These are phyloP conservation scores for Thaumatotibia leucotreta DNA, from an alignment of 1,140 invertebrate species.

Conservation along the genomic window DNA sequence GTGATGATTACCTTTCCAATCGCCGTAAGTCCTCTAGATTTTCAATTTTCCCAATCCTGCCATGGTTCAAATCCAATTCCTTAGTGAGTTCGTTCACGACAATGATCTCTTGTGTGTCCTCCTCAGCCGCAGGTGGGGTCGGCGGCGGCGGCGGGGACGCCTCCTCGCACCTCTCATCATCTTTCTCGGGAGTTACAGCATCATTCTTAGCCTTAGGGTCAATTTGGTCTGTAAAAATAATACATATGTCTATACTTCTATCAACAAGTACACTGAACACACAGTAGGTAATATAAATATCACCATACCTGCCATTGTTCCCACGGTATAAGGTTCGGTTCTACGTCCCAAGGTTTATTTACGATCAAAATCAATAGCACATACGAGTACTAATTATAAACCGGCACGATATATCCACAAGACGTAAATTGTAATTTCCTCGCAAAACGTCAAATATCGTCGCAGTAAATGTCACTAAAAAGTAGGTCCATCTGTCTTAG, in stretches of 20 bases:
- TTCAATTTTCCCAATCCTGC: slow-evolving; percentile 87
- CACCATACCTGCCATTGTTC: neutral
- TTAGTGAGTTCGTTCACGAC: slow-evolving; percentile 64
- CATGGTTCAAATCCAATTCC: slow-evolving; percentile 91
- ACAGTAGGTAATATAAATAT: neutral
- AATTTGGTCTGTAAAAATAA: slow-evolving; percentile 36
- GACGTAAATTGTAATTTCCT: slow-evolving; percentile 5
- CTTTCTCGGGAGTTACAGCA: slow-evolving; percentile 24
- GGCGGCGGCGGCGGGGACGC: slow-evolving; percentile 39
- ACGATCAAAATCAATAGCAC: neutral
- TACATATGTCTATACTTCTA: slow-evolving; percentile 12
- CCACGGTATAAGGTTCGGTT: neutral
- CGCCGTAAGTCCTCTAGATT: slow-evolving; percentile 86
- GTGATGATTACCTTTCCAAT: slow-evolving; percentile 83
- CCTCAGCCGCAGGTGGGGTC: slow-evolving; percentile 43
- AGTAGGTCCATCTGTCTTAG: neutral
- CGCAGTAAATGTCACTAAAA: neutral
- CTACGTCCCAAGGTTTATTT: neutral
- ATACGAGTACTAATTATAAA: slow-evolving; percentile 5
- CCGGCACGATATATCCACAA: slow-evolving; percentile 7
- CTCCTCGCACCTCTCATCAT: slow-evolving; percentile 9
- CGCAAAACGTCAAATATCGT: neutral
- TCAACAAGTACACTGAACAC: neutral
- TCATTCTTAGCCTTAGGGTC: slow-evolving; percentile 38
- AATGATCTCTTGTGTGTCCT: slow-evolving; percentile 62